phyloP scores from a whole-genome alignment of 2,888 invertebrate genomes.

The Monopis laevigella region DNA sequence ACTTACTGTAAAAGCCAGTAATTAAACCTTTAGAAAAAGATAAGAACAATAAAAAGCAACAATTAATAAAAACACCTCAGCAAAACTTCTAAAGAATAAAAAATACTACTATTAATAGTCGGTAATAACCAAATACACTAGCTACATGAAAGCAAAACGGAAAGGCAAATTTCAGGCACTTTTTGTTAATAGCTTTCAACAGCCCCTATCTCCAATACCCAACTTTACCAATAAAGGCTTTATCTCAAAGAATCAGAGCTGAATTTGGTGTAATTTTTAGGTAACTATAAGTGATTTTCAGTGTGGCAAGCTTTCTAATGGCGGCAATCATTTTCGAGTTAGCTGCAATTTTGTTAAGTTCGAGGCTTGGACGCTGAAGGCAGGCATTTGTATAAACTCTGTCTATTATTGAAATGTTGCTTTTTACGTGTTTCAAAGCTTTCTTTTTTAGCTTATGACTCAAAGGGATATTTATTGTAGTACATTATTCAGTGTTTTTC shows the following conservation, averaged over 20 bases:
- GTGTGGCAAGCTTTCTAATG: slow-evolving; percentile 5
- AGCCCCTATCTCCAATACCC: not conserved
- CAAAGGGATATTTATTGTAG: too few species aligned
- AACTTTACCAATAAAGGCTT: too few species aligned
- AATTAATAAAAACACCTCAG: not conserved
- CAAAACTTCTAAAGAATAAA: not conserved
- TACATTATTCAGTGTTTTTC: too few species aligned
- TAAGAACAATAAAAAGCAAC: too few species aligned
- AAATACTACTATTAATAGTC: slow-evolving; percentile 5
- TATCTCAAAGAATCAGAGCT: too few species aligned
- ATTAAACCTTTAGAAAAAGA: too few species aligned
- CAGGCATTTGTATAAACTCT: slow-evolving; percentile 7
- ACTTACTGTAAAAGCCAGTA: too few species aligned
- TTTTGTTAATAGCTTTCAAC: slow-evolving; percentile 9
- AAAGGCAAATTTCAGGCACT: slow-evolving; percentile 9
- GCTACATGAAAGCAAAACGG: slow-evolving; percentile 10
- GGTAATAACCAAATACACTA: slow-evolving; percentile 6
- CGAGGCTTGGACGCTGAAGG: not conserved
- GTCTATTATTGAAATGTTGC: slow-evolving; percentile 8
- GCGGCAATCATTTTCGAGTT: slow-evolving; percentile 16
- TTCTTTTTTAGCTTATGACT: too few species aligned
- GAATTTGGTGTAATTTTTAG: too few species aligned
- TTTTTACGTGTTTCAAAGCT: too few species aligned
- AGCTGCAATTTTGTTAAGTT: slow-evolving; percentile 12
- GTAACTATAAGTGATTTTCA: too few species aligned